These are phyloP conservation scores for Tychaedon coryphoeus DNA, from an alignment of 2,113 vertebrate genomes.

Conservation along the genomic window DNA sequence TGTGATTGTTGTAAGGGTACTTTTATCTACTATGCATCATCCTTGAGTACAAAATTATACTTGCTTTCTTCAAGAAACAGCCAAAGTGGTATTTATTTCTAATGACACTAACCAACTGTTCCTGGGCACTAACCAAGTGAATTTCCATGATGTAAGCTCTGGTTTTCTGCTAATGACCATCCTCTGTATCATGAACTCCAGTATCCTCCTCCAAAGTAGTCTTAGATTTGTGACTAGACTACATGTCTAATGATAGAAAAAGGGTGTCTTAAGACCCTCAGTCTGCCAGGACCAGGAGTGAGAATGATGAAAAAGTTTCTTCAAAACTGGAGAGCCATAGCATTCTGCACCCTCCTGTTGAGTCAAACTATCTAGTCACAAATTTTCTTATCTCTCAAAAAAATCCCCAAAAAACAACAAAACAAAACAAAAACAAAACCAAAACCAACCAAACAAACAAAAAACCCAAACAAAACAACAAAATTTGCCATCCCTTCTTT, in stretches of 20 bases:
- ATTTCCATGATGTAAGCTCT: background rate
- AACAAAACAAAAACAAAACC: no score
- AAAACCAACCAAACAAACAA: no score
- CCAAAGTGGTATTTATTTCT: background rate
- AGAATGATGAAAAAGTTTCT: background rate
- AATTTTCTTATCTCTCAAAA: background rate
- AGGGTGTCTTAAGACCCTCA: background rate
- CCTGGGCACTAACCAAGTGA: background rate
- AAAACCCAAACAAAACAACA: no score
- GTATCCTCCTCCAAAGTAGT: background rate
- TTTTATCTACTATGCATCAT: background rate
- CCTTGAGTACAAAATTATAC: background rate
- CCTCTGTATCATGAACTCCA: background rate
- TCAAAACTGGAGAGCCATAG: background rate
- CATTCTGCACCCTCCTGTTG: background rate
- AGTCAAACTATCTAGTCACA: background rate
- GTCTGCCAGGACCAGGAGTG: background rate
- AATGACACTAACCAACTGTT: background rate
- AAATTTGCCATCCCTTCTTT: background rate
- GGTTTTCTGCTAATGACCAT: background rate
- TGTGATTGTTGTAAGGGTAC: background rate
- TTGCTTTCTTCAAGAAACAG: background rate
- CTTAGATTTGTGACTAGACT: background rate
- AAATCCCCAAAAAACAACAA: no score
- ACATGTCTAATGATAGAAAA: rapidly evolving